A percentile compares a stretch with the other conserved stretches of the same genome.
These are phyloP conservation scores for Sialis fuliginosa DNA, from an alignment of 2,888 invertebrate genomes.

Conservation along the genomic window DNA sequence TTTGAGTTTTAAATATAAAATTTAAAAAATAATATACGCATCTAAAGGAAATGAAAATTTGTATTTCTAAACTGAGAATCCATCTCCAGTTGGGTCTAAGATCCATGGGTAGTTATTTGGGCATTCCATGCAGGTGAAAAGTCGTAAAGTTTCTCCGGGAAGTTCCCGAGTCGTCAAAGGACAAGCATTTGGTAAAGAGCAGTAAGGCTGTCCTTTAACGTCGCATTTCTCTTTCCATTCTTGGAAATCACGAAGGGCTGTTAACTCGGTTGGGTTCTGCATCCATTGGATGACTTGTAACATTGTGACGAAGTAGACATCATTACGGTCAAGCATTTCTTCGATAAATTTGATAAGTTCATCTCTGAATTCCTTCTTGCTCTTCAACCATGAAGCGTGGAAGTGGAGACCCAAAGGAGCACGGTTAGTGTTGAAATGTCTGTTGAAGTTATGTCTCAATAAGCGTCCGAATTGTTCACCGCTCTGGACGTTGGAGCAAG, in stretches of 20 bases:
- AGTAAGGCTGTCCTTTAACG: constrained; percentile 83
- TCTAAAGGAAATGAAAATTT: constrained; percentile 12
- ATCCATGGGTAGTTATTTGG: constrained; percentile 93
- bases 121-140: constrained; percentile 92
- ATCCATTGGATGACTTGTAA: constrained; percentile 86
- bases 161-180: constrained; percentile 76
- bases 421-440: constrained; percentile 83
- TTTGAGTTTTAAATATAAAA: too few species aligned
- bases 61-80: constrained; percentile 69
- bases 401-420: constrained; percentile 85
- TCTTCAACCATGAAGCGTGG: constrained; percentile 90
- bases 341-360: constrained; percentile 85
- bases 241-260: constrained; percentile 74
- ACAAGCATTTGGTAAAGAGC: constrained; percentile 82
- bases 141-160: constrained; percentile 78
- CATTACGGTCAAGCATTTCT: constrained; percentile 75
- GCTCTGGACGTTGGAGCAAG: constrained; percentile 80
- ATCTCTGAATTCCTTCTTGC: constrained; percentile 82
- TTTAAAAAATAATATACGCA: background rate
- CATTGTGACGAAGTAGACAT: constrained; percentile 86
- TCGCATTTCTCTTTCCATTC: constrained; percentile 95
- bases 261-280: constrained; percentile 82
- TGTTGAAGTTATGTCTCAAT: constrained; percentile 84
- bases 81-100: constrained; percentile 85
- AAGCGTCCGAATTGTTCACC: constrained; percentile 83